A percentile compares a stretch with the other conserved stretches of the same genome.
phyloP scores from a whole-genome alignment of 2,113 vertebrate species.

The Eulemur macaco region DNA sequence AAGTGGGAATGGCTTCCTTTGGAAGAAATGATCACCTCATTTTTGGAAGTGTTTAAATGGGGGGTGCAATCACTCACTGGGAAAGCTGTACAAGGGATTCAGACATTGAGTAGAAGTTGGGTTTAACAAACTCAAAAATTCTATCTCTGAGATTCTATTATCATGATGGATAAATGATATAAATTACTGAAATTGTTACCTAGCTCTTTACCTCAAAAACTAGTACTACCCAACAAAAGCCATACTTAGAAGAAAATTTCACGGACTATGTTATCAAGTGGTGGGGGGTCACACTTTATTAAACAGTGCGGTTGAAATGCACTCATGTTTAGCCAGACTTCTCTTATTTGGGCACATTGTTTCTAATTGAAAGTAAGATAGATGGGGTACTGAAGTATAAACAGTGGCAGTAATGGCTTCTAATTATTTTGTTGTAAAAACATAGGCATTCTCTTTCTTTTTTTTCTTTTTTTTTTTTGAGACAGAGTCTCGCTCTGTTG shows the following conservation, averaged over 20 bases:
- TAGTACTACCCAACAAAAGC: not conserved
- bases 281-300: conserved; percentile 6
- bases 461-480: not conserved
- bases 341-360: conserved; percentile 35
- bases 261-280: not conserved
- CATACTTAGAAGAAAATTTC: conserved; percentile 25
- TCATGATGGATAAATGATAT: not conserved
- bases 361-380: conserved; percentile 79
- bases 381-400: conserved; percentile 71
- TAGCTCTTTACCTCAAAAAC: conserved; percentile 23
- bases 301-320: not conserved
- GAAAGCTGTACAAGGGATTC: not conserved
- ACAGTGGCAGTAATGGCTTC: conserved; percentile 72
- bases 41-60: not conserved
- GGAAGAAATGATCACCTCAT: not conserved
- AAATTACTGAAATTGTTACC: conserved; percentile 5
- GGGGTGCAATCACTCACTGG: not conserved
- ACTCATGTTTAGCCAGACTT: conserved; percentile 30
- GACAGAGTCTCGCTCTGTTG: no score
- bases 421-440: conserved; percentile 83
- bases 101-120: not conserved
- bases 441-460: conserved; percentile 72
- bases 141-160: conserved; percentile 14
- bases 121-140: not conserved
- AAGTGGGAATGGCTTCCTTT: not conserved